Percentiles rank a stretch among this genome's conserved stretches.
Evolutionary conservation across 2,888 invertebrate genomes (phyloP).

Genomic region (Hesperia comma): DNA sequence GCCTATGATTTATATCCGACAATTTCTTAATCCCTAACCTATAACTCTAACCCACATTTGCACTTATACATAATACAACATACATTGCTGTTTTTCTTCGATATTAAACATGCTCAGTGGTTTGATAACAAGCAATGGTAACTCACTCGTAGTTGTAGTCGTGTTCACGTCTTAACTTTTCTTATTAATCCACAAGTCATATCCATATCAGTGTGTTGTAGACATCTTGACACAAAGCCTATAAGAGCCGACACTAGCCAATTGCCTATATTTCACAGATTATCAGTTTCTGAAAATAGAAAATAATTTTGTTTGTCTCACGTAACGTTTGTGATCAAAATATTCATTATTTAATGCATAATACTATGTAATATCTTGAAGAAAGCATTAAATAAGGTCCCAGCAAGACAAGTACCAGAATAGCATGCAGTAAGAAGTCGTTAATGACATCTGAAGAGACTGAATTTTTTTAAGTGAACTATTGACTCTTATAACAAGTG

Average conservation of each 20-base stretch:
- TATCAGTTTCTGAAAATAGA: constrained; percentile 10
- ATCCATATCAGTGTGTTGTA: constrained; percentile 35
- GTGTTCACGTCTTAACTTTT: background rate
- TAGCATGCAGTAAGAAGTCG: too few relatives aligned
- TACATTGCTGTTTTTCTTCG: constrained; percentile 22
- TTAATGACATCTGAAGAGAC: too few relatives aligned
- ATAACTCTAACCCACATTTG: background rate
- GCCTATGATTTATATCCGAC: constrained; percentile 68
- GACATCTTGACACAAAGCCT: constrained; percentile 29
- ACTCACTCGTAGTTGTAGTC: background rate
- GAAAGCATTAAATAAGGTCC: too few relatives aligned
- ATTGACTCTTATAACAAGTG: too few relatives aligned
- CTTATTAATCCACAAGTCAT: constrained; percentile 28
- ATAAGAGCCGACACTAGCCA: constrained; percentile 26
- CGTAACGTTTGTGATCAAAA: too few relatives aligned
- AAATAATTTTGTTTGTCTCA: background rate
- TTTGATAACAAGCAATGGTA: constrained; percentile 1
- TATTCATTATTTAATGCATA: background rate
- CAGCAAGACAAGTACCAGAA: too few relatives aligned
- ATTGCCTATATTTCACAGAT: constrained; percentile 25
- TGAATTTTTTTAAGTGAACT: too few relatives aligned
- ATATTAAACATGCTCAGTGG: background rate
- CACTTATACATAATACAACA: background rate
- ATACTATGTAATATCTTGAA: too few relatives aligned
- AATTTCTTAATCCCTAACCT: constrained; percentile 34